phyloP scores from a whole-genome alignment of 2,888 invertebrate species.

The Chaetogeoica ovagalla region DNA sequence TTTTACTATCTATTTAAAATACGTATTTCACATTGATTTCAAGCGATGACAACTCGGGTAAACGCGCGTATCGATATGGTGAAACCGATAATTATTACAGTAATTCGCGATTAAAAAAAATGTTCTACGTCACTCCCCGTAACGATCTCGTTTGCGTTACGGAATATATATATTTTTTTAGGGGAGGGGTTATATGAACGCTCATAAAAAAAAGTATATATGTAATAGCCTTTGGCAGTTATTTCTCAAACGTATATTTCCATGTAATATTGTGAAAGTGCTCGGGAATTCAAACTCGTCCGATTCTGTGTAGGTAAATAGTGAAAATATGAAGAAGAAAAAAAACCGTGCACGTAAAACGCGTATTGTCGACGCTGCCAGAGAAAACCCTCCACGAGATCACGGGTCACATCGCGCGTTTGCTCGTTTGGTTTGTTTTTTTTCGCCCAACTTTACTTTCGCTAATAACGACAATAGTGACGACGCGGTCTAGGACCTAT shows the following conservation, averaged over 20 bases:
- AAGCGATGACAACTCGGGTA: too few species aligned
- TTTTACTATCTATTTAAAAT: too few species aligned
- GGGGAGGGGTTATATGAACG: neutral
- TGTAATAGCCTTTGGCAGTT: slow-evolving; percentile 15
- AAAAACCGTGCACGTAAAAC: neutral
- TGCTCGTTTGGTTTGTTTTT: neutral
- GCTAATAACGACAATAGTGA: neutral
- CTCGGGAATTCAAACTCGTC: slow-evolving; percentile 42
- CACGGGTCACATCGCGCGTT: slow-evolving; percentile 39
- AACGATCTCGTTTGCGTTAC: slow-evolving; percentile 3
- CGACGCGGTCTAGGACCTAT: neutral
- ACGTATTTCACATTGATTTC: too few species aligned
- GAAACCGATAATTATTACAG: too few species aligned
- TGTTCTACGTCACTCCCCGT: neutral
- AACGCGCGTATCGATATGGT: too few species aligned
- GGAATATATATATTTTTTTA: slow-evolving; percentile 2
- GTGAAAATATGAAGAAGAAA: neutral
- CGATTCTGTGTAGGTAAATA: slow-evolving; percentile 19
- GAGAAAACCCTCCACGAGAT: slow-evolving; percentile 22
- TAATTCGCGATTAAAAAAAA: too few species aligned
- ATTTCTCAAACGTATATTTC: slow-evolving; percentile 24
- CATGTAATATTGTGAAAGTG: slow-evolving; percentile 14
- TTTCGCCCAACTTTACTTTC: neutral
- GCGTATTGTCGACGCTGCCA: slow-evolving; percentile 3
- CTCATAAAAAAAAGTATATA: neutral